phyloP scores from a whole-genome alignment of 2,888 invertebrate genomes.

The Agrochola litura region DNA sequence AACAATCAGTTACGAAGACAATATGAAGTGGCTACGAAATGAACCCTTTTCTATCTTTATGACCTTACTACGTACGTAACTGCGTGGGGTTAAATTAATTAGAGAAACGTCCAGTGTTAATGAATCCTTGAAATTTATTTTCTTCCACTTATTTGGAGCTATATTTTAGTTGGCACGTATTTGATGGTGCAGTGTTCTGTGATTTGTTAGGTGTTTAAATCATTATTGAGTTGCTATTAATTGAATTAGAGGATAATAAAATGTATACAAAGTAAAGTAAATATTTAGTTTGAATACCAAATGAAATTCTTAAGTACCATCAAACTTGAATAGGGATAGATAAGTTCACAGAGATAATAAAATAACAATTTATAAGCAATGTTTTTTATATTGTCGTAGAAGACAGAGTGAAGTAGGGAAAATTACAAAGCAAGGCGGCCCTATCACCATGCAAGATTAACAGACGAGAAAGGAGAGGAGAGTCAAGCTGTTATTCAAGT shows the following conservation, averaged over 20 bases:
- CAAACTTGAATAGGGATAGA: neutral
- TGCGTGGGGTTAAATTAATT: constrained; percentile 42
- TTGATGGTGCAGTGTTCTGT: neutral
- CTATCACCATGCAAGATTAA: neutral
- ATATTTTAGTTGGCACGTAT: constrained; percentile 5
- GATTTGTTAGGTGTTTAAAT: neutral
- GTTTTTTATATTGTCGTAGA: too few relatives aligned
- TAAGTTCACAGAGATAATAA: neutral
- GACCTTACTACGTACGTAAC: constrained; percentile 15
- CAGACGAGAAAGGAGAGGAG: neutral
- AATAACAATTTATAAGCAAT: neutral
- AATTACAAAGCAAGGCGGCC: neutral
- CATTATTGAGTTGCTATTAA: neutral
- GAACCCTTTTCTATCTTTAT: constrained; percentile 44
- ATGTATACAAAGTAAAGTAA: too few relatives aligned
- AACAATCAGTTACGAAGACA: constrained; percentile 10
- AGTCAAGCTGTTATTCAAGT: neutral
- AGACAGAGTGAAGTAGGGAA: neutral
- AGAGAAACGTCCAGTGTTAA: constrained; percentile 35
- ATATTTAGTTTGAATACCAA: neutral
- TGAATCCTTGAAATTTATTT: constrained; percentile 48
- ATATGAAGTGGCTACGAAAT: constrained; percentile 22
- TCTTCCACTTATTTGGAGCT: neutral
- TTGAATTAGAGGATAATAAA: neutral
- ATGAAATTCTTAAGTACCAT: neutral